phyloP scores from a whole-genome alignment of 1,140 invertebrate species.

The Babylonia areolata region DNA sequence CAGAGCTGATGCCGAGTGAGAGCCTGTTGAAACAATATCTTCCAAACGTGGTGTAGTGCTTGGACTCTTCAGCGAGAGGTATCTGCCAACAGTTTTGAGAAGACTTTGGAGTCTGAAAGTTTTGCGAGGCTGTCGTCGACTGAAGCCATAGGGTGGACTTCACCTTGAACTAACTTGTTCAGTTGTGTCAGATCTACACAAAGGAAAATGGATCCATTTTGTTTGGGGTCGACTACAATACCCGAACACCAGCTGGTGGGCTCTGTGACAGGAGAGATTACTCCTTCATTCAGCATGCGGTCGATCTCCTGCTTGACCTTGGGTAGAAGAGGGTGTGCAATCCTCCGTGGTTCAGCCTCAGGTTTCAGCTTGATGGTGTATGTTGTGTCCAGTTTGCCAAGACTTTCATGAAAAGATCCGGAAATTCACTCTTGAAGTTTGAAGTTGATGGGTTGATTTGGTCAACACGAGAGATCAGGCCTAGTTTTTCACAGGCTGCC shows the following conservation, averaged over 20 bases:
- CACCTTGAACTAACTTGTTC: slow-evolving; percentile 31
- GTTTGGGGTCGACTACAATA: slow-evolving; percentile 21
- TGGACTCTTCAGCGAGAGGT: slow-evolving; percentile 27
- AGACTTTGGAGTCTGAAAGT: slow-evolving; percentile 66
- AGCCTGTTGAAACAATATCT: slow-evolving; percentile 69
- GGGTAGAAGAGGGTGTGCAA: not conserved
- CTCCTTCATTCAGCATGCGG: not conserved
- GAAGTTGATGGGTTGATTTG: too few relatives aligned
- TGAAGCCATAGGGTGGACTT: slow-evolving; percentile 2
- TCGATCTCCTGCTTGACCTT: not conserved
- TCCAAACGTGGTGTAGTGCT: slow-evolving; percentile 66
- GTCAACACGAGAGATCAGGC: too few relatives aligned
- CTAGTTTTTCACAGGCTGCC: too few relatives aligned
- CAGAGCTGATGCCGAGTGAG: slow-evolving; percentile 72
- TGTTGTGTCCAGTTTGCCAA: not conserved
- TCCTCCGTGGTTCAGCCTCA: not conserved
- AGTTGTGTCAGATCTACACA: slow-evolving; percentile 48
- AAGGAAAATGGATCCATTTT: slow-evolving; percentile 43
- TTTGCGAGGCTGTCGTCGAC: slow-evolving; percentile 10
- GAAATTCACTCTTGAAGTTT: too few relatives aligned
- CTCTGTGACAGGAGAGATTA: not conserved
- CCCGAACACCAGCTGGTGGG: slow-evolving; percentile 26
- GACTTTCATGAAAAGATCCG: not conserved
- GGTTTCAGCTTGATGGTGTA: not conserved
- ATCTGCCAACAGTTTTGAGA: slow-evolving; percentile 48